phyloP scores from a whole-genome alignment of 2,113 vertebrate species.

The Alaudala cheleensis region DNA sequence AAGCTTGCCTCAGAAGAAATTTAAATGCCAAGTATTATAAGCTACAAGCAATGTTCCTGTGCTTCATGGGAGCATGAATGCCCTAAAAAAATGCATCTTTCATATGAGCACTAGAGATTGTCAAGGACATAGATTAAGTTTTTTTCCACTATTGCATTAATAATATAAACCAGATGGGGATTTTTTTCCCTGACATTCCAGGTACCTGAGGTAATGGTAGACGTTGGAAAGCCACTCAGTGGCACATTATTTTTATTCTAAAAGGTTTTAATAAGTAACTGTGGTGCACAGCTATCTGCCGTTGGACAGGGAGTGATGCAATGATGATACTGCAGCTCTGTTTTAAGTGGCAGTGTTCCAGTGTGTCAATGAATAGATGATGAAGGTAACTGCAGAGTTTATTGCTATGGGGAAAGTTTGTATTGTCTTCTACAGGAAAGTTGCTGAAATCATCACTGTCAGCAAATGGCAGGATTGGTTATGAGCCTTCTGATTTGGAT shows the following conservation, averaged over 20 bases:
- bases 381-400: conserved; percentile 36
- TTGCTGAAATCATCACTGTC: conserved; percentile 41
- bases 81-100: conserved; percentile 80
- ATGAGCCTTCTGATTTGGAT: conserved; percentile 22
- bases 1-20: neutral
- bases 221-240: conserved; percentile 65
- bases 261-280: conserved; percentile 35
- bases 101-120: conserved; percentile 78
- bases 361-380: conserved; percentile 47
- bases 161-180: conserved; percentile 91
- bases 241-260: conserved; percentile 71
- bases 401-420: conserved; percentile 31
- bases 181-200: conserved; percentile 81
- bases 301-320: conserved; percentile 16
- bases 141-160: conserved; percentile 61
- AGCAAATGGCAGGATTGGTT: conserved; percentile 18
- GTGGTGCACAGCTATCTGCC: conserved; percentile 11
- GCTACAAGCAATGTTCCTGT: conserved; percentile 43
- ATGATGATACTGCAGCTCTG: conserved; percentile 31
- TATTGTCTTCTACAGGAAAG: conserved; percentile 30
- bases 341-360: conserved; percentile 60
- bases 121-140: conserved; percentile 71
- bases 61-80: conserved; percentile 69
- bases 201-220: conserved; percentile 87
- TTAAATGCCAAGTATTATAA: neutral